These are phyloP conservation scores for Elegia similella DNA, from an alignment of 2,888 invertebrate genomes.

Conservation along the genomic window DNA sequence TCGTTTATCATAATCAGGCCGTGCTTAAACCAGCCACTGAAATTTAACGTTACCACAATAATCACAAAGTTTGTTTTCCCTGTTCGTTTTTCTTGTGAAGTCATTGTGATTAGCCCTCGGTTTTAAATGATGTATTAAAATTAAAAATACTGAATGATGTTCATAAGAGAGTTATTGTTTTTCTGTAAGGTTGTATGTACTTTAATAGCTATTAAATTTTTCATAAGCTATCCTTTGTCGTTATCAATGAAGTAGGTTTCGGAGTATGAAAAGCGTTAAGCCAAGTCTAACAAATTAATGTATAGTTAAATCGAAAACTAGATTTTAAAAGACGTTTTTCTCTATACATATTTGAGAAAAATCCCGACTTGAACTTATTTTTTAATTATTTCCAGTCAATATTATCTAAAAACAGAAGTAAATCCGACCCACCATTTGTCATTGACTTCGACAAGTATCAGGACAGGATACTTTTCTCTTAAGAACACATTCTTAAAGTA, in stretches of 20 bases:
- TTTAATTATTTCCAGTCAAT: no score
- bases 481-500: neutral
- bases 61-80: constrained; percentile 13
- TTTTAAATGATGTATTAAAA: neutral
- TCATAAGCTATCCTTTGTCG: no score
- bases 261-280: no score
- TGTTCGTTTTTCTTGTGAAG: neutral
- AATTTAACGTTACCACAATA: neutral
- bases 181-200: neutral
- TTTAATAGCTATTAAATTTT: no score
- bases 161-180: neutral
- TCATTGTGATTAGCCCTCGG: neutral
- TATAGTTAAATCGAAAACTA: no score
- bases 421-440: neutral
- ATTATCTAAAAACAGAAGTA: no score
- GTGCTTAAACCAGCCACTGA: constrained; percentile 18
- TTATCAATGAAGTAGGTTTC: no score
- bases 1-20: constrained; percentile 35
- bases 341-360: no score
- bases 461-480: neutral
- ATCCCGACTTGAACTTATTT: no score
- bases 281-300: no score
- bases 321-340: no score
- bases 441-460: neutral
- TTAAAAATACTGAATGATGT: neutral